A percentile compares a stretch with the other conserved stretches of the same genome.
Conservation (phyloP, 1,140 invertebrate genomes). For the Cotesia chilonis region DNA sequence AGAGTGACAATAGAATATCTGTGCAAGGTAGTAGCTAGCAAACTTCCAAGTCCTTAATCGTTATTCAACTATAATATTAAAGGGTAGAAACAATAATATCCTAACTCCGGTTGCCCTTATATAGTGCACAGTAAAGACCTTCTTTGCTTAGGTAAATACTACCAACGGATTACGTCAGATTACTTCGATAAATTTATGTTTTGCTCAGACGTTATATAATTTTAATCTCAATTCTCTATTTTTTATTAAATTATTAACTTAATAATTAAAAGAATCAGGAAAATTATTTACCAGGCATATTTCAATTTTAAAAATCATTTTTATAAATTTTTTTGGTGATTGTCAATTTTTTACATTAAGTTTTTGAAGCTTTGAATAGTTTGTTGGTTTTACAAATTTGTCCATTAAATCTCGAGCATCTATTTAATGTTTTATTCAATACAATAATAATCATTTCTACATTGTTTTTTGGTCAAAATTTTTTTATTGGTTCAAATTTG, state of each 20-base stretch:
- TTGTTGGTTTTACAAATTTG: no score
- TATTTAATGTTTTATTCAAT: no score
- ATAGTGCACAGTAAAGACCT: constrained; percentile 1
- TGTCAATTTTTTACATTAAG: no score
- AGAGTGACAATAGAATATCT: constrained; percentile 44
- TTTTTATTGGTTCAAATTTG: no score
- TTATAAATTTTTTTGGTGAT: no score
- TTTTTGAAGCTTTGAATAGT: no score
- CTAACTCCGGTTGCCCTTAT: constrained; percentile 25
- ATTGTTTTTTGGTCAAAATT: no score
- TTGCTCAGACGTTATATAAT: constrained; percentile 35
- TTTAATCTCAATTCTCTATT: constrained; percentile 7
- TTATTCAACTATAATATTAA: constrained; percentile 62
- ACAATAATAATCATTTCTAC: no score
- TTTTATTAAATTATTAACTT: no score
- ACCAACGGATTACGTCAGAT: constrained; percentile 59
- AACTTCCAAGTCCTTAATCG: constrained; percentile 59
- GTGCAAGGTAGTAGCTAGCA: constrained; percentile 43
- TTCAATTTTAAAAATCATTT: no score
- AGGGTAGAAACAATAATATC: constrained; percentile 66
- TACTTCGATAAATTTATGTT: constrained; percentile 57
- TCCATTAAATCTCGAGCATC: no score
- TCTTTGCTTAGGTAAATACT: constrained; percentile 57
- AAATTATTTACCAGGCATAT: no score
- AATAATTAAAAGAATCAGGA: neutral